These are phyloP conservation scores for Oscheius myriophilus DNA, from an alignment of 2,888 invertebrate genomes.

Conservation along the genomic window DNA sequence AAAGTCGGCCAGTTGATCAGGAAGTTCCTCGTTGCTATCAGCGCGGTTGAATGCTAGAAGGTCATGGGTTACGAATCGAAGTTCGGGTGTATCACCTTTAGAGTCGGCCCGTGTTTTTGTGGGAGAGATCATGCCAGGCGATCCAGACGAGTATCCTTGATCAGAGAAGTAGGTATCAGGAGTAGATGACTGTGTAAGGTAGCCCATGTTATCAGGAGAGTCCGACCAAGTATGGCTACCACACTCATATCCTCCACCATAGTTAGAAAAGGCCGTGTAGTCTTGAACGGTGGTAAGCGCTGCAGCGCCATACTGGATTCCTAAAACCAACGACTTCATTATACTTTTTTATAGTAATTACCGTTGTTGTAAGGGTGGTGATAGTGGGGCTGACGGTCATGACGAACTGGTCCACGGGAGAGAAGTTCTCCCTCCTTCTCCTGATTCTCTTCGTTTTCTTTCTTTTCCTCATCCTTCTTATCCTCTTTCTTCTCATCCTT, in stretches of 20 bases:
- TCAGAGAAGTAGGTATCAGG: constrained; percentile 66
- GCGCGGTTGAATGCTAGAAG: constrained; percentile 9
- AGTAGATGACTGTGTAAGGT: constrained; percentile 52
- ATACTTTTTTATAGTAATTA: background rate
- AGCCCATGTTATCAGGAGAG: constrained; percentile 49
- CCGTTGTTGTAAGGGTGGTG: constrained; percentile 45
- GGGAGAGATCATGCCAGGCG: constrained; percentile 34
- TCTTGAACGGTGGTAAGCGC: constrained; percentile 50
- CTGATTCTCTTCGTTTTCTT: constrained; percentile 33
- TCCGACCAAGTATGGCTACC: constrained; percentile 52
- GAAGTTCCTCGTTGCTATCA: constrained; percentile 44
- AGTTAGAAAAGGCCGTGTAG: constrained; percentile 49
- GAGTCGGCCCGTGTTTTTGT: too few species aligned
- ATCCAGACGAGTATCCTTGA: constrained; percentile 52
- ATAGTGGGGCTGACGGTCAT: constrained; percentile 33
- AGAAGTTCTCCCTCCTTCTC: constrained; percentile 60
- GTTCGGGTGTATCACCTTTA: too few species aligned
- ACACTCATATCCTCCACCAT: constrained; percentile 62
- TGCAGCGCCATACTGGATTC: constrained; percentile 44
- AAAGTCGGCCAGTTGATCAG: constrained; percentile 69
- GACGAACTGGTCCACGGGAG: constrained; percentile 66
- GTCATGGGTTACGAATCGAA: too few species aligned
- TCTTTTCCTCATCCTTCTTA: constrained; percentile 35
- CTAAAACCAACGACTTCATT: constrained; percentile 1
- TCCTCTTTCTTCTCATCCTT: constrained; percentile 30